Evolutionary conservation across 2,888 invertebrate species (phyloP).

Genomic region (Conistra vaccinii): DNA sequence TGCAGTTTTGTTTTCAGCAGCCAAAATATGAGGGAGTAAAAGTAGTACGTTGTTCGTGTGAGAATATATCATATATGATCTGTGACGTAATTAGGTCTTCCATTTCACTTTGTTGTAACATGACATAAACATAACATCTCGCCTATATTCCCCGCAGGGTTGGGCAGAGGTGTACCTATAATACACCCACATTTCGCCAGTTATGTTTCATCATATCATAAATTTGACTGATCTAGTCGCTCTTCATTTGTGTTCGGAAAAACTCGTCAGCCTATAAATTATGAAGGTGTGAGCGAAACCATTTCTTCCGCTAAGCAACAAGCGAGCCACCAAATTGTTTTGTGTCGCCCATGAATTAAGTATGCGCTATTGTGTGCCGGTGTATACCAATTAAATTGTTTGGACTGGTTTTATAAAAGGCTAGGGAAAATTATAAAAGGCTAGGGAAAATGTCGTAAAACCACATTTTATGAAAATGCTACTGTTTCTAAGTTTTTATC

Average conservation of each 20-base stretch:
- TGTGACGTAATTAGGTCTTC: neutral
- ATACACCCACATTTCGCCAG: too few species aligned
- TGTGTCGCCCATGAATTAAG: slow-evolving; percentile 40
- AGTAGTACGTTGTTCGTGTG: too few species aligned
- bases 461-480: neutral
- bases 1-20: too few species aligned
- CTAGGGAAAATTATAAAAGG: too few species aligned
- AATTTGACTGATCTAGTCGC: slow-evolving; percentile 9
- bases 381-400: slow-evolving; percentile 32
- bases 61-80: too few species aligned
- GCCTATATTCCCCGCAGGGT: too few species aligned
- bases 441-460: too few species aligned
- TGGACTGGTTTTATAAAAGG: neutral
- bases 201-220: too few species aligned
- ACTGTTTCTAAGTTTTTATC: neutral
- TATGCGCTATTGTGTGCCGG: slow-evolving; percentile 6
- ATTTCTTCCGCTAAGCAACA: slow-evolving; percentile 19
- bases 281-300: slow-evolving; percentile 33
- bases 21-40: too few species aligned
- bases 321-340: slow-evolving; percentile 38
- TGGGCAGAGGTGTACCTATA: too few species aligned
- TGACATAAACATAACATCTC: too few species aligned
- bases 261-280: slow-evolving; percentile 33
- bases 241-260: slow-evolving; percentile 16
- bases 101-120: too few species aligned